A percentile compares a stretch with the other conserved stretches of the same genome.
Conservation (phyloP, 2,113 vertebrate species). For the Nannobrachium achirus region DNA sequence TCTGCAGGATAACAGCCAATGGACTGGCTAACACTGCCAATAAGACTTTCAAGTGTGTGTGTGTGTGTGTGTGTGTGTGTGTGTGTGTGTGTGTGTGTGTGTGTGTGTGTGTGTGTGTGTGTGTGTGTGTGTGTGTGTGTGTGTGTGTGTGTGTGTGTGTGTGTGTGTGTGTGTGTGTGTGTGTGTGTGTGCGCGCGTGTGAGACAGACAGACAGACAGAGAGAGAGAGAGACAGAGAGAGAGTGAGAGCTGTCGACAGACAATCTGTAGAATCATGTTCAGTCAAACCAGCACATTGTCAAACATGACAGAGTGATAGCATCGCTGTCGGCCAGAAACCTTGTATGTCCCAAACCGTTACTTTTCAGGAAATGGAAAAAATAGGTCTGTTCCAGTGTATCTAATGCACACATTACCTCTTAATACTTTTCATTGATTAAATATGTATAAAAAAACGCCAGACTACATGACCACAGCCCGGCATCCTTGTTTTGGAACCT, state of each 20-base stretch:
- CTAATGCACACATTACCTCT: too few species aligned
- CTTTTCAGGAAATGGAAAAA: too few species aligned
- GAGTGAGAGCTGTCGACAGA: not conserved
- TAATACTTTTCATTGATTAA: too few species aligned
- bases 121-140: not conserved
- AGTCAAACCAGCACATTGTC: too few species aligned
- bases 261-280: too few species aligned
- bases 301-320: too few species aligned
- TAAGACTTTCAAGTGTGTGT: not conserved
- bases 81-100: not conserved
- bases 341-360: too few species aligned
- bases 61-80: not conserved
- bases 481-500: too few species aligned
- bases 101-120: constrained; percentile 12
- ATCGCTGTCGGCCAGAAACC: too few species aligned
- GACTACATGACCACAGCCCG: too few species aligned
- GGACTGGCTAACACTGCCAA: not conserved
- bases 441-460: too few species aligned
- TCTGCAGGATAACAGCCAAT: not conserved
- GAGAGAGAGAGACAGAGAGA: not conserved
- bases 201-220: not conserved
- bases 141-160: not conserved
- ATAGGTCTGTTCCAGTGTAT: too few species aligned
- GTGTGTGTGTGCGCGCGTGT: not conserved
- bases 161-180: not conserved